These are phyloP conservation scores for Xiphophorus birchmanni DNA, from an alignment of 2,797 vertebrate species.

Conservation along the genomic window DNA sequence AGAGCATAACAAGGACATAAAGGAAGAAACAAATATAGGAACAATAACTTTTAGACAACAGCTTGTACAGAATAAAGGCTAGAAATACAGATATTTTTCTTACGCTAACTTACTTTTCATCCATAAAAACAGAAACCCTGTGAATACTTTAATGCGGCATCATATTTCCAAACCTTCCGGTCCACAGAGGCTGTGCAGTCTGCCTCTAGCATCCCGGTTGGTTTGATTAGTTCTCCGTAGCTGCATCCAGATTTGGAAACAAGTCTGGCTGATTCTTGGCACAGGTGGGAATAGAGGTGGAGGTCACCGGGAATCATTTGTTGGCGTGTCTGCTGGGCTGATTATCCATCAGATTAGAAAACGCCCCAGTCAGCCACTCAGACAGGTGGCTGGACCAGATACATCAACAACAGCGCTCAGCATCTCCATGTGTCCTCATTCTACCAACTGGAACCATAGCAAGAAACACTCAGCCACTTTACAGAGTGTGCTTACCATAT, in stretches of 20 bases:
- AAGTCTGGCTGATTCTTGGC: conserved; percentile 26
- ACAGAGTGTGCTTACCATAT: background rate
- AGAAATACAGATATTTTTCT: background rate
- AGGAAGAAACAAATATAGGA: background rate
- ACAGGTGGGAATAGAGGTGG: conserved; percentile 22
- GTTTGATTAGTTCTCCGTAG: conserved; percentile 13
- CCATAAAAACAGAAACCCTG: background rate
- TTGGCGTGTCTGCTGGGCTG: conserved; percentile 73
- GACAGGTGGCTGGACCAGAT: conserved; percentile 69
- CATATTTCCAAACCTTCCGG: background rate
- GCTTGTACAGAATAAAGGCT: background rate
- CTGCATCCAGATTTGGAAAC: conserved; percentile 5
- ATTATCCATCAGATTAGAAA: conserved; percentile 84
- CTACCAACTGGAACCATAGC: background rate
- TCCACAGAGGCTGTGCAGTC: background rate
- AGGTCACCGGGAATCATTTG: conserved; percentile 61
- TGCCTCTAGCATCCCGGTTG: background rate
- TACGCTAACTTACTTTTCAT: background rate
- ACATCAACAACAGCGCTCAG: conserved; percentile 61
- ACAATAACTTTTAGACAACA: background rate
- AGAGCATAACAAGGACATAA: background rate
- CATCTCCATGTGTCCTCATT: conserved; percentile 13
- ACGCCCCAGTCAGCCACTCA: conserved; percentile 68
- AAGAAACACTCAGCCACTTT: background rate
- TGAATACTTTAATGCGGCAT: background rate